Base-by-base conservation (phyloP, 37 sponge, comb jelly and placozoan genomes). In the Lycopodina hypogea region DNA sequence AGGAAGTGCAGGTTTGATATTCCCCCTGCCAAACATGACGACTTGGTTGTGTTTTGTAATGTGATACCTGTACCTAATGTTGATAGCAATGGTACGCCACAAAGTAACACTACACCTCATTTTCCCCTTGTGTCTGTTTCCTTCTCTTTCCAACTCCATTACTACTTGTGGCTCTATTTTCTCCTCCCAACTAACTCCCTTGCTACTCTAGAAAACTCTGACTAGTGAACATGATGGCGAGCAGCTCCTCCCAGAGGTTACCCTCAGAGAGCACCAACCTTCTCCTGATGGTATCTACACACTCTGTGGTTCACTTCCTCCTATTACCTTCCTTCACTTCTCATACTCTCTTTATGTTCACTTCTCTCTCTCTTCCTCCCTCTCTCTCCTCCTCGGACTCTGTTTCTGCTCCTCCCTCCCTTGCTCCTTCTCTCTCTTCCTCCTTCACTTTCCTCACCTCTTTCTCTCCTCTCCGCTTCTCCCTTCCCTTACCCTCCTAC, bases 151-250 rank as follows among this genome's bases (percentile, higher is more conserved):
- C 38, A 36, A 34, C n/a, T n/a, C n/a, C n/a, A n/a, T n/a, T n/a
- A n/a, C n/a, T n/a, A n/a, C n/a, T n/a, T n/a, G n/a, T n/a, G n/a
- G n/a, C n/a, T n/a, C n/a, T n/a, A n/a, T n/a, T n/a, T n/a, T n/a
- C n/a, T n/a, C n/a, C n/a, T n/a, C n/a, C n/a, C n/a, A n/a, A n/a
- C n/a, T n/a, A n/a, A n/a, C n/a, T n/a, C n/a, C n/a, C 48, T 45
- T 45, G 4, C 61, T 28, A 22, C 14, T 51, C 29, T 52, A 77
- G 77, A 77, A 77, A 77, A 64, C 77, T 38, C 65, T 77, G 65
- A 77, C 45, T 24, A n/a, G 32, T 77, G 77, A 77, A 28, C 32
- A 3, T 6, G 77, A 63, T 11, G 37, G 74, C 34, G 63, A 42
- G 8, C 17, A 29, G 1, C 60, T 60, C 42, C 77, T 39, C 24